Evolutionary conservation across 1,140 invertebrate species (phyloP), one percentile per base, ranked within the genome.

Genomic region (Drosophila azteca): DNA sequence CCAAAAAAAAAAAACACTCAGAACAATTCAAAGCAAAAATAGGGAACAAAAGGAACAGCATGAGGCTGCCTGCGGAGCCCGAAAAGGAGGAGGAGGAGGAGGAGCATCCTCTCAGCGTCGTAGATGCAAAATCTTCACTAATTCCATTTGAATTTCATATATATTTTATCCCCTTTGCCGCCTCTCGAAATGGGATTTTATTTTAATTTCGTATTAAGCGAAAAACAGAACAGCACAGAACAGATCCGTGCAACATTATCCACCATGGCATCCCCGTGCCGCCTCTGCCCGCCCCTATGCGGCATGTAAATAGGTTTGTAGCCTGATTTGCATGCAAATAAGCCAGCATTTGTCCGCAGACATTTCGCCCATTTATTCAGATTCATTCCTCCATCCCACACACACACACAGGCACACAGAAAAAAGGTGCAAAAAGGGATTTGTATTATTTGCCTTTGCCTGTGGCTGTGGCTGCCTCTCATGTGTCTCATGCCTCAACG

Each of bases 271-370:
- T 20, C 17, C 17, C 17, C 17, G 17, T 31, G 31, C 7, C 31
- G 9, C 31, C 7, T 29, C 26, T 8, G 7, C 31, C 8, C 5
- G 3, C 31, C 9, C 3, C 31, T 35, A 35, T 35, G 8, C 31
- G 8, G 31, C 31, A 80, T 80, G 66, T 63, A 80, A 84, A 85
- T 80, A 53, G 52, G 8, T 57, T 41, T 51, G 55, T 53, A 66
- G 58, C 70, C 70, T 87, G 67, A 82, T 85, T 88, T 82, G 63
- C 74, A 82, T 88, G 79, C 74, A 82, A 82, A 88, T 87, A 66
- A 82, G 76, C 60, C 65, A 54, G 52, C 49, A 43, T 39, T 53
- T 54, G 44, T 49, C 44, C 31, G 20, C 52, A 62, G 41, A 11
- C 50, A 29, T 17, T 50, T 8, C 29, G 31, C 15, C 24, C 13